Conservation (phyloP, 2,888 invertebrate genomes). For the Drosophila peninsularis region DNA sequence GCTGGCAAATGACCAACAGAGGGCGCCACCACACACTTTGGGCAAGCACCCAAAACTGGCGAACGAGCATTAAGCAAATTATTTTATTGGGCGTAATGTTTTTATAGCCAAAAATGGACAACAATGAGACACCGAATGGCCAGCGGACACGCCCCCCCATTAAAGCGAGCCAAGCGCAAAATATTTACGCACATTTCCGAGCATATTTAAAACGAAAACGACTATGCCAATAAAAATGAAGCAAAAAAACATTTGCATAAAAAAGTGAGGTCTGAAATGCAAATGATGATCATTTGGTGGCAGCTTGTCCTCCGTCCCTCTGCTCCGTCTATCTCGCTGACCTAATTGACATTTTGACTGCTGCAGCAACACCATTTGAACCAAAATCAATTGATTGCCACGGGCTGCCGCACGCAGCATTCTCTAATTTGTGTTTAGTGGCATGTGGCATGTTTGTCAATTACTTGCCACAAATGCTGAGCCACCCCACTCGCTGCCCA, state of each 20-base stretch:
- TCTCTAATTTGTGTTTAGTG: conserved; percentile 76
- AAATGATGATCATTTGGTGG: conserved; percentile 49
- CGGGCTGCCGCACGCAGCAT: conserved; percentile 41
- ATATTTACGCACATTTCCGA: conserved; percentile 61
- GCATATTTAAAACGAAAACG: conserved; percentile 37
- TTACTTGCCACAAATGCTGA: conserved; percentile 57
- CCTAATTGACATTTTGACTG: conserved; percentile 74
- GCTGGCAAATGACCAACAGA: conserved; percentile 63
- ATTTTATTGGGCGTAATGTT: conserved; percentile 82
- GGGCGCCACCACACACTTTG: conserved; percentile 51
- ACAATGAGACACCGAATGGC: conserved; percentile 63
- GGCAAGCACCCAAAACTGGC: conserved; percentile 42
- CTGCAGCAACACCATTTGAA: conserved; percentile 31
- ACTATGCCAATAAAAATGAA: not conserved
- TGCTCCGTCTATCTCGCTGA: not conserved
- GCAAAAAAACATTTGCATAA: conserved; percentile 57
- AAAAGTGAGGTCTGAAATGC: conserved; percentile 47
- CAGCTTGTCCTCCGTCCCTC: not conserved
- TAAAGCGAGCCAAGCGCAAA: conserved; percentile 38
- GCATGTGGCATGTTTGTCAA: conserved; percentile 79
- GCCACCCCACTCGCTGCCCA: not conserved
- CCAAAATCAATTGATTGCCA: conserved; percentile 73
- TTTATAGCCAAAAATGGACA: conserved; percentile 70
- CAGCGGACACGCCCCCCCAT: conserved; percentile 12
- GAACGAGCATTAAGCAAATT: conserved; percentile 72